These are phyloP conservation scores for Antigone vipio DNA, from an alignment of 2,113 vertebrate species.

Conservation along the genomic window DNA sequence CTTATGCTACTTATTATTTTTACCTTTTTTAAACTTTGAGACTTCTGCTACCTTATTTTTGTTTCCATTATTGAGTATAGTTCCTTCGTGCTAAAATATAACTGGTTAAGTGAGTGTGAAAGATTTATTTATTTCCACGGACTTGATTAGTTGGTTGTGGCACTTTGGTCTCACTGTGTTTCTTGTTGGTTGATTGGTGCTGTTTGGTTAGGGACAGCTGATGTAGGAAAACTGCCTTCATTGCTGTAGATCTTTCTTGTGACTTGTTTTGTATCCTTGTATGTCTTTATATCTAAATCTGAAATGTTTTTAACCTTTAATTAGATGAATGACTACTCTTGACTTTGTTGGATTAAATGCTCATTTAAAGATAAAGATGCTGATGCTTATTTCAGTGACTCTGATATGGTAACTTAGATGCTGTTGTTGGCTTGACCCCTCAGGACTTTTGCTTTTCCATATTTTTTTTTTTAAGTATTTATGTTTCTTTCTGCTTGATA, in stretches of 20 bases:
- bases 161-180: not conserved
- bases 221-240: not conserved
- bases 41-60: not conserved
- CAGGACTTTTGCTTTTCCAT: not conserved
- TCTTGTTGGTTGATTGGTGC: not conserved
- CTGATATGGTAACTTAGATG: not conserved
- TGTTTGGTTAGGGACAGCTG: not conserved
- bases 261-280: not conserved
- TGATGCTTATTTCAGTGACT: not conserved
- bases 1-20: not conserved
- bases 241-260: not conserved
- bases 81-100: not conserved
- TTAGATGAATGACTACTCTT: not conserved
- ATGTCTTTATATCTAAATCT: not conserved
- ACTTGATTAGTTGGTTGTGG: not conserved
- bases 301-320: not conserved
- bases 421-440: not conserved
- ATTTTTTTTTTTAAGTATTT: not conserved
- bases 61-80: not conserved
- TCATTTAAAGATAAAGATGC: not conserved
- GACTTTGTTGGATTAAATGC: not conserved
- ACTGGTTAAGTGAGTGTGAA: not conserved
- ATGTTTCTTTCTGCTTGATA: not conserved
- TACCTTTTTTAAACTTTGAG: not conserved
- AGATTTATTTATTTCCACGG: not conserved